Evolutionary conservation across 2,113 vertebrate species (phyloP), one percentile per base, ranked within the genome.

Genomic region (Apeltes quadracus): DNA sequence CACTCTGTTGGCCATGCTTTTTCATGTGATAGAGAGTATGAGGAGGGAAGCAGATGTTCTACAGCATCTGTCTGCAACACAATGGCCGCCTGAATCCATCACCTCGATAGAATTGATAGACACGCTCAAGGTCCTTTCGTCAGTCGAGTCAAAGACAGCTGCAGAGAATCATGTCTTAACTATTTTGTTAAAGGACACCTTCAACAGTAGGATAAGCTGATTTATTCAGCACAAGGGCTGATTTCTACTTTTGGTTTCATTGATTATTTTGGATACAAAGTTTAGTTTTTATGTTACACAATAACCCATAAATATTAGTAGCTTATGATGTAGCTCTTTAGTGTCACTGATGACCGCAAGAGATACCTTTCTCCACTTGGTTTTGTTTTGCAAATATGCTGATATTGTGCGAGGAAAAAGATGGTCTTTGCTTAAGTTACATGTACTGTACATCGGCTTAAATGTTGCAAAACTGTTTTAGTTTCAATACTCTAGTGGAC

Each of bases 81-180:
- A 57, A 59, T 29, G 39, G 10, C 48, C 39, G 61, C 22, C 56
- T 61, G 72, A 62, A 77, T 84, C 70, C 44, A 61, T 83, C 63
- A 68, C 11, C 46, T 71, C 61, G 59, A 13, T 48, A 46, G 72
- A 80, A 84, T 69, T 32, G 50, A 70, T 67, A 66, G 69, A 46
- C 34, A 55, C 61, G 10, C 41, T 18, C 55, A 66, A 63, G 54
- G 39, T 22, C 36, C 12, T 80, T 39, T 55, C 59, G 57, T 69
- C 34, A 43, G 59, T 53, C 20, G 29, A 29, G 59, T 71, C 20
- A 20, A 12, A 27, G 32, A 75, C 69, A 72, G 48, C 58, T 55
- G 2, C 5, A 43, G 43, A 44, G 62, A 81, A 68, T 73, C 15
- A 53, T 75, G 29, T 71, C 36, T 62, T 50, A 27, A 8, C 62